Percentiles rank a stretch among this genome's conserved stretches.
Conservation (phyloP, 1,140 invertebrate species). For the Drosophila pallidifrons region DNA sequence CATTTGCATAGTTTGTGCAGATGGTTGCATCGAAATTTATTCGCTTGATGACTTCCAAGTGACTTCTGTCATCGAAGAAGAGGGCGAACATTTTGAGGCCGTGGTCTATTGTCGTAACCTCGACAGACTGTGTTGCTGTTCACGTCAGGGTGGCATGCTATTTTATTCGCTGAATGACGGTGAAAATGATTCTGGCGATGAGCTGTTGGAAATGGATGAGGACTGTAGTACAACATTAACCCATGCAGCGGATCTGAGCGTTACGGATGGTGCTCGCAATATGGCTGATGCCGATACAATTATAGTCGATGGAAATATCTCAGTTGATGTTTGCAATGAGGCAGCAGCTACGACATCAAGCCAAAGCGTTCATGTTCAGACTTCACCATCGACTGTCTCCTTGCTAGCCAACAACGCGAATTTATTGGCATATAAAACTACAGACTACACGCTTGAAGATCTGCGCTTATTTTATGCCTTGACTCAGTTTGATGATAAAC, state of each 20-base stretch:
- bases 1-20: conserved; percentile 87
- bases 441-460: conserved; percentile 86
- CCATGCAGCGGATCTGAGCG: conserved; percentile 63
- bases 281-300: conserved; percentile 12
- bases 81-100: conserved; percentile 90
- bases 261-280: conserved; percentile 60
- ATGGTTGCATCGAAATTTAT: conserved; percentile 89
- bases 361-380: conserved; percentile 55
- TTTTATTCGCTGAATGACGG: conserved; percentile 92
- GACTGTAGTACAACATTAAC: conserved; percentile 84
- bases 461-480: conserved; percentile 88
- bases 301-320: conserved; percentile 27
- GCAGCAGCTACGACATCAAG: conserved; percentile 7
- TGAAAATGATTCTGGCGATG: conserved; percentile 89
- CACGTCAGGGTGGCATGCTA: conserved; percentile 91
- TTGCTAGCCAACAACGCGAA: conserved; percentile 62
- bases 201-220: conserved; percentile 88
- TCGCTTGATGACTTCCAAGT: conserved; percentile 88
- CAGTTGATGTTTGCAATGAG: conserved; percentile 57
- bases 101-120: conserved; percentile 92
- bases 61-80: conserved; percentile 88
- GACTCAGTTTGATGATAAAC: conserved; percentile 87
- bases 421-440: conserved; percentile 87
- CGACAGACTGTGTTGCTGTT: conserved; percentile 93
- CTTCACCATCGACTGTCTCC: conserved; percentile 61